A percentile compares a stretch with the other conserved stretches of the same genome.
phyloP scores from a whole-genome alignment of 2,797 vertebrate genomes.

The Rhinichthys osculus region DNA sequence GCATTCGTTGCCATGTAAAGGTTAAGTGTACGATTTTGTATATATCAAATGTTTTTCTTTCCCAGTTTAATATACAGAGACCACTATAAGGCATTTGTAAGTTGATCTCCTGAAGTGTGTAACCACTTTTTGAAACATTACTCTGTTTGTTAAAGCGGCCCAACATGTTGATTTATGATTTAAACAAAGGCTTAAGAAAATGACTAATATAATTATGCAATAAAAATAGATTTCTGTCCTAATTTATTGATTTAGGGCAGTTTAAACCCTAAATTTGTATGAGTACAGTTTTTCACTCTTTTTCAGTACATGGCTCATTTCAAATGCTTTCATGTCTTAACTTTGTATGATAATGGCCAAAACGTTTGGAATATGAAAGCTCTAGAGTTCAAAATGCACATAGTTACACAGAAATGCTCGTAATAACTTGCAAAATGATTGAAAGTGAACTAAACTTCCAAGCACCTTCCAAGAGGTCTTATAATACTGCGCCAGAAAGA shows the following conservation, averaged over 20 bases:
- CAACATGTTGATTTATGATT: neutral
- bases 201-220: neutral
- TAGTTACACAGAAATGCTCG: neutral
- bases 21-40: neutral
- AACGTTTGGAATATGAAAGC: neutral
- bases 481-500: neutral
- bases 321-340: neutral
- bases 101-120: neutral
- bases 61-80: neutral
- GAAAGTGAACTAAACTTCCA: slow-evolving; percentile 7
- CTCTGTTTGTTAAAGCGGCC: neutral
- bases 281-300: neutral
- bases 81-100: neutral
- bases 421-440: neutral
- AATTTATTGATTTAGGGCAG: neutral
- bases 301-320: neutral
- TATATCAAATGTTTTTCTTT: neutral
- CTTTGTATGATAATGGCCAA: neutral
- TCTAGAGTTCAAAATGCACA: neutral
- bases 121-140: neutral
- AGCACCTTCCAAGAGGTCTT: neutral
- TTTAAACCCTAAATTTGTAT: neutral
- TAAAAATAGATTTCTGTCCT: neutral
- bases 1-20: neutral
- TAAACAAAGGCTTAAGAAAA: neutral